A percentile compares a stretch with the other conserved stretches of the same genome.
Conservation (phyloP, 2,113 vertebrate genomes). For the Burhinus oedicnemus region DNA sequence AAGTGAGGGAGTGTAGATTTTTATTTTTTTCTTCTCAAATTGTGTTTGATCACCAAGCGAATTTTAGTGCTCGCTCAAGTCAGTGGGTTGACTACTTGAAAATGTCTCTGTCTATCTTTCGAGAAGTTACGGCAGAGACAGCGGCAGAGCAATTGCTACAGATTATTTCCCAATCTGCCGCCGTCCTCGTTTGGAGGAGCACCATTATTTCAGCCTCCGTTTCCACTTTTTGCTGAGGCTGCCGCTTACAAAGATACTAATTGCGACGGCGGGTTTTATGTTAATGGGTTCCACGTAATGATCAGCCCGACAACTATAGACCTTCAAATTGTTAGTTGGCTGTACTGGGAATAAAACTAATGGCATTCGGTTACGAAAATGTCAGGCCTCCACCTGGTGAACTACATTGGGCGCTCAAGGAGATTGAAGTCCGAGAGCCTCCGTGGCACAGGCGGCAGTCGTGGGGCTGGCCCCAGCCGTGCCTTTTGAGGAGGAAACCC, state of each 20-base stretch:
- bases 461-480: neutral
- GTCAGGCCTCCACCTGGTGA: neutral
- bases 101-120: conserved; percentile 1
- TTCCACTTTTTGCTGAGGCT: conserved; percentile 56
- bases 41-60: neutral
- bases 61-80: neutral
- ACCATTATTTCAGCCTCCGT: conserved; percentile 37
- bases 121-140: neutral
- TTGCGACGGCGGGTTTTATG: conserved; percentile 53
- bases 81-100: neutral
- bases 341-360: neutral
- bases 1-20: neutral
- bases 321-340: neutral
- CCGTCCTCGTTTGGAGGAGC: conserved; percentile 12
- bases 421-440: neutral
- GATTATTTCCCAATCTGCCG: conserved; percentile 36
- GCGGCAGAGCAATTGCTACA: conserved; percentile 8
- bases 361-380: neutral
- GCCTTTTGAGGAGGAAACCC: neutral
- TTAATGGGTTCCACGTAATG: conserved; percentile 39
- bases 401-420: neutral
- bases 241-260: conserved; percentile 54
- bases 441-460: accelerated
- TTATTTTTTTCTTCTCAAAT: neutral
- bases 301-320: neutral